Percentiles rank a stretch among this genome's conserved stretches.
Evolutionary conservation across 1,140 invertebrate genomes (phyloP).

Genomic region (Leptopilina clavipes): DNA sequence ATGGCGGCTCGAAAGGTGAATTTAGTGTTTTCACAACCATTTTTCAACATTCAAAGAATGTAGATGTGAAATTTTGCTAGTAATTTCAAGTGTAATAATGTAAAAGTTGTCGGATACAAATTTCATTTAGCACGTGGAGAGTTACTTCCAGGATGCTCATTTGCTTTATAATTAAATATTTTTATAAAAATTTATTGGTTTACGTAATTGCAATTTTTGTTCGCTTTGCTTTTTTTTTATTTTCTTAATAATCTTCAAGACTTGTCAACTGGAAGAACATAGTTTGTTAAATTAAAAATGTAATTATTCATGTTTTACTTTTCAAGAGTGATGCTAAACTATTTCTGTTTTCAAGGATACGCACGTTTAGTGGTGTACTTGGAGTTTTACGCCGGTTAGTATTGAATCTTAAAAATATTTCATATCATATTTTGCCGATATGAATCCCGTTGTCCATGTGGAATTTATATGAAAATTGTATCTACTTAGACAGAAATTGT

Average conservation of each 20-base stretch:
- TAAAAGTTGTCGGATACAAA: not conserved
- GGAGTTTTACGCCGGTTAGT: slow-evolving; percentile 62
- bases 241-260: not conserved
- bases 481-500: not conserved
- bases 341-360: slow-evolving; percentile 59
- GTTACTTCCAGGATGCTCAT: not conserved
- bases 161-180: no score
- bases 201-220: no score
- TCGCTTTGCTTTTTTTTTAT: no score
- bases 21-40: not conserved
- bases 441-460: not conserved
- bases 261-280: not conserved
- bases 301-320: slow-evolving; percentile 17
- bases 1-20: not conserved
- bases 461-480: slow-evolving; percentile 11
- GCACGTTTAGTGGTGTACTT: slow-evolving; percentile 57
- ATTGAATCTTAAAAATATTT: slow-evolving; percentile 37
- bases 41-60: no score
- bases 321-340: slow-evolving; percentile 40
- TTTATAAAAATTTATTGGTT: no score
- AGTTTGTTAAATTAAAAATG: not conserved
- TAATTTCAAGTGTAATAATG: no score
- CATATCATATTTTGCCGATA: not conserved
- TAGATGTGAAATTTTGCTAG: no score
- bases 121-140: not conserved